Percentiles rank a stretch among this genome's conserved stretches.
phyloP scores from a whole-genome alignment of 1,140 invertebrate genomes.

The Teleopsis dalmanni region DNA sequence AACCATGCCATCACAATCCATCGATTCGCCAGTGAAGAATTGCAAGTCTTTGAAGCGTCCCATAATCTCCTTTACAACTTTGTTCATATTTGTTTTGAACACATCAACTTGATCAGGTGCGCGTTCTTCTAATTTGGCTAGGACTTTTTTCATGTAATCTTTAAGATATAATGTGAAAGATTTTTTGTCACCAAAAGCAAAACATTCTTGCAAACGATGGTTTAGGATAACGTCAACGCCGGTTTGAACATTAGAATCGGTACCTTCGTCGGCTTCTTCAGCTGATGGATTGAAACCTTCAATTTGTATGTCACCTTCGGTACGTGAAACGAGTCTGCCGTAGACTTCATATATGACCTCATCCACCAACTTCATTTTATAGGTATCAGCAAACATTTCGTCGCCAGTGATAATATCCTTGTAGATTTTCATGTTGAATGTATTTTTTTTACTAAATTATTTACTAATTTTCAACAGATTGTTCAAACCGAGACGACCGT shows the following conservation, averaged over 20 bases:
- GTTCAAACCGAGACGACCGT: background rate
- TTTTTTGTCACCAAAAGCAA: slow-evolving; percentile 79
- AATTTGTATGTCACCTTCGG: slow-evolving; percentile 69
- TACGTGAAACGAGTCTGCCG: slow-evolving; percentile 72
- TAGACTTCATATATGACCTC: slow-evolving; percentile 93
- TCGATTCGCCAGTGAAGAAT: slow-evolving; percentile 92
- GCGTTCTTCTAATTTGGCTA: slow-evolving; percentile 72
- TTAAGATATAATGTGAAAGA: slow-evolving; percentile 89
- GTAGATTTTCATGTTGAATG: slow-evolving; percentile 85
- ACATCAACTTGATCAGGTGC: slow-evolving; percentile 75
- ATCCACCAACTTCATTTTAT: slow-evolving; percentile 87
- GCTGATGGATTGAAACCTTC: slow-evolving; percentile 89
- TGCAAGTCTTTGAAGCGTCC: slow-evolving; percentile 87
- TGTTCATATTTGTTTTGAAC: slow-evolving; percentile 89
- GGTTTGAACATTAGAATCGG: slow-evolving; percentile 61
- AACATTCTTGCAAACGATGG: slow-evolving; percentile 81
- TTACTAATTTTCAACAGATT: background rate
- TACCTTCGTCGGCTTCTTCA: slow-evolving; percentile 81
- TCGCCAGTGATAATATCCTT: slow-evolving; percentile 92
- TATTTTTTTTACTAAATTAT: slow-evolving; percentile 16
- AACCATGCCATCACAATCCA: slow-evolving; percentile 91
- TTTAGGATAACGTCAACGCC: slow-evolving; percentile 92
- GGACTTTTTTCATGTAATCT: slow-evolving; percentile 94
- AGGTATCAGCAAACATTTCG: slow-evolving; percentile 97
- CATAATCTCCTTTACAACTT: slow-evolving; percentile 90